Percentiles rank a stretch among this genome's conserved stretches.
Conservation (phyloP, 2,888 invertebrate genomes). For the Catocala sponsa region DNA sequence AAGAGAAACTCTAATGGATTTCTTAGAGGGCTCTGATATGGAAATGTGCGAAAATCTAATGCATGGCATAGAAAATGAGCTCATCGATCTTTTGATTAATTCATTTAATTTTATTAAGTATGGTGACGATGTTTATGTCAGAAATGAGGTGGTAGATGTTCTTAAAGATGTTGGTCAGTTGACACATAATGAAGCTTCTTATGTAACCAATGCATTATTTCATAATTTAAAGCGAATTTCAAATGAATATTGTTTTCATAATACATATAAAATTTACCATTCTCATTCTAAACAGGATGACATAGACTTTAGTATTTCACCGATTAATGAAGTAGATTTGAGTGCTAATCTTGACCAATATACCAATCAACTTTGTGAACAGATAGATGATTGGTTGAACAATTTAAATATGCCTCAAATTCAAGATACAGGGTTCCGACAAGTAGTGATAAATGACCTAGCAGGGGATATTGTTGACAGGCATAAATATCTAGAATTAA, state of each 20-base stretch:
- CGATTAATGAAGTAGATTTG: slow-evolving; percentile 45
- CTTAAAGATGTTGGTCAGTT: slow-evolving; percentile 54
- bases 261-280: slow-evolving; percentile 57
- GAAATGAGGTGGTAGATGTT: slow-evolving; percentile 53
- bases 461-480: slow-evolving; percentile 74
- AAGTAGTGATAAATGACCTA: slow-evolving; percentile 63
- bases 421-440: slow-evolving; percentile 49
- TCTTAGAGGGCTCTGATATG: slow-evolving; percentile 47
- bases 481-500: slow-evolving; percentile 67
- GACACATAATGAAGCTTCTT: slow-evolving; percentile 51
- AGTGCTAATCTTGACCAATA: slow-evolving; percentile 52
- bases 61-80: slow-evolving; percentile 59
- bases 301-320: slow-evolving; percentile 1
- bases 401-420: slow-evolving; percentile 50
- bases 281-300: not conserved
- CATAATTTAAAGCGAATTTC: slow-evolving; percentile 45
- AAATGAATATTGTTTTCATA: slow-evolving; percentile 23
- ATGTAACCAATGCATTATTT: slow-evolving; percentile 53
- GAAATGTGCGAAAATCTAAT: slow-evolving; percentile 40
- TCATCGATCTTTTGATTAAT: slow-evolving; percentile 58
- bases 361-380: slow-evolving; percentile 54
- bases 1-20: slow-evolving; percentile 51
- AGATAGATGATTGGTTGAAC: slow-evolving; percentile 70
- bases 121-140: slow-evolving; percentile 48
- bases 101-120: slow-evolving; percentile 51